A percentile compares a stretch with the other conserved stretches of the same genome.
phyloP scores from a whole-genome alignment of 2,113 vertebrate genomes.

The Microcebus ravelobensis region DNA sequence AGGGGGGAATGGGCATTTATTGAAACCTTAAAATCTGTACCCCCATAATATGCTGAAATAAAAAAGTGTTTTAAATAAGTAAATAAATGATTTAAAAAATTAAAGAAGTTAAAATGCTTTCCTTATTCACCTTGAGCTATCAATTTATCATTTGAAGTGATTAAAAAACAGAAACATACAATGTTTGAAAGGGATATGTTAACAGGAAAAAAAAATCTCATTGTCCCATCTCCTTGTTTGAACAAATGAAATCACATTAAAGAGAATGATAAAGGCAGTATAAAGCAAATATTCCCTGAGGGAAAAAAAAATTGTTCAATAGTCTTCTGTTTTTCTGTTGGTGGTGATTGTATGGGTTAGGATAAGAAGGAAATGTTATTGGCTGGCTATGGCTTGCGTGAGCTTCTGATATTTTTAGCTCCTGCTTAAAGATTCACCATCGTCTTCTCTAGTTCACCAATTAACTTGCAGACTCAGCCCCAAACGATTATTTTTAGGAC shows the following conservation, averaged over 20 bases:
- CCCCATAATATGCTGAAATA: no score
- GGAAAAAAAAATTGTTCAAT: not conserved
- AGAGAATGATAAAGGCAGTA: not conserved
- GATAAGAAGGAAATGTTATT: not conserved
- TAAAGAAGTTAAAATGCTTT: not conserved
- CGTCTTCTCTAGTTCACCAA: not conserved
- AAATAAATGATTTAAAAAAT: no score
- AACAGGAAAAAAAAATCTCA: not conserved
- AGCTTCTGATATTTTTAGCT: not conserved
- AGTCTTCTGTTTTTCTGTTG: not conserved
- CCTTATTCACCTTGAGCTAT: not conserved
- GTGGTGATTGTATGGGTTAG: not conserved
- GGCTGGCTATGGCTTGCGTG: not conserved
- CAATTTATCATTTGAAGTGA: not conserved
- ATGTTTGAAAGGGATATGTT: not conserved
- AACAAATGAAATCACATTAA: not conserved
- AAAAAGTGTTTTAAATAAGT: no score
- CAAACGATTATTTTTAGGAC: not conserved
- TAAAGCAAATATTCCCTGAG: not conserved
- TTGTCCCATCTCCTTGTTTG: not conserved
- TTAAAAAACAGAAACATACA: not conserved
- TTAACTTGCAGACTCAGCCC: not conserved
- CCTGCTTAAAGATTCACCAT: not conserved
- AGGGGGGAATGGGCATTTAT: no score
- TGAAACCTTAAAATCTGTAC: no score